Evolutionary conservation across 2,888 invertebrate species (phyloP).

Genomic region (Tolmerus cingulatus): DNA sequence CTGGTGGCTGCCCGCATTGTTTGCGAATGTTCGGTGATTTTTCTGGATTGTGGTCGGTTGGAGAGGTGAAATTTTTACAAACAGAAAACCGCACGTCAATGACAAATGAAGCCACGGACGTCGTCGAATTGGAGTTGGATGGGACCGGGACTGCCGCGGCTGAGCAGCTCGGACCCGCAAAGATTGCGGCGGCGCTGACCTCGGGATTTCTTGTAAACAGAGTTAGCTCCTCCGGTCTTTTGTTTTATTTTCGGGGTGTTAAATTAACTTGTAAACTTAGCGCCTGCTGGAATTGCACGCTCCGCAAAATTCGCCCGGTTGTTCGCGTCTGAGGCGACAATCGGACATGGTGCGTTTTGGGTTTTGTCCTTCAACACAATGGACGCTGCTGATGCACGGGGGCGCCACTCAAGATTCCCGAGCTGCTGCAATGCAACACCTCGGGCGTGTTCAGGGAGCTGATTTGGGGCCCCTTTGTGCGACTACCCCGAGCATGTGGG

Average conservation of each 20-base stretch:
- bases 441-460: not conserved
- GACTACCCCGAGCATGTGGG: not conserved
- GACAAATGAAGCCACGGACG: slow-evolving; percentile 14
- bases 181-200: not conserved
- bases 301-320: not conserved
- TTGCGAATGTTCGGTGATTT: not conserved
- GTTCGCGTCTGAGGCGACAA: not conserved
- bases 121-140: not conserved
- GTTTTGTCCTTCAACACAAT: not conserved
- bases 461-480: not conserved
- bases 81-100: slow-evolving; percentile 27
- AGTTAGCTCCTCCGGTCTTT: not conserved
- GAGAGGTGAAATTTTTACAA: slow-evolving; percentile 21
- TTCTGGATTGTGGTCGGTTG: slow-evolving; percentile 1
- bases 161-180: not conserved
- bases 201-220: slow-evolving; percentile 10
- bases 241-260: slow-evolving; percentile 17
- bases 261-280: slow-evolving; percentile 18
- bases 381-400: not conserved
- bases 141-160: not conserved
- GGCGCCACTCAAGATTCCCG: not conserved
- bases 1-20: not conserved
- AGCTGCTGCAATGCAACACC: not conserved
- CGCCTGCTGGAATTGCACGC: slow-evolving; percentile 9
- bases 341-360: not conserved